These are phyloP conservation scores for Alauda arvensis DNA, from an alignment of 2,797 vertebrate genomes.

Conservation along the genomic window DNA sequence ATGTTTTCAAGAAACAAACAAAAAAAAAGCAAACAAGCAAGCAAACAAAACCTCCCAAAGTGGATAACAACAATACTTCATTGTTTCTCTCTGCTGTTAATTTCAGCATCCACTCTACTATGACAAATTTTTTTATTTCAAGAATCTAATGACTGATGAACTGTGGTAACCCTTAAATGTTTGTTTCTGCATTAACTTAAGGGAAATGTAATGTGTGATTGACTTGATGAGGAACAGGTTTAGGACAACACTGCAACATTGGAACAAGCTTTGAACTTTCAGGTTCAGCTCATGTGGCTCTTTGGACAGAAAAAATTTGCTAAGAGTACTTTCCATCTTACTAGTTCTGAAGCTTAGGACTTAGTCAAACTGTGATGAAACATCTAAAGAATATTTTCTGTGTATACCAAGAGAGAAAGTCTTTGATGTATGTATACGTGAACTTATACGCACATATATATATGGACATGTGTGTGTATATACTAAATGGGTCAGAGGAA, in stretches of 20 bases:
- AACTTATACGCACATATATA: background rate
- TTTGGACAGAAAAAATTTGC: background rate
- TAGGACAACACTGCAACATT: no score
- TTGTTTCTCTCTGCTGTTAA: background rate
- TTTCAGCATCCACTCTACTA: background rate
- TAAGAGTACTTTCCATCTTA: background rate
- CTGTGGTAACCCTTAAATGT: background rate
- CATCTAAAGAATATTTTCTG: background rate
- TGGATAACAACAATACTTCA: background rate
- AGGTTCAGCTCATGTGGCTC: background rate
- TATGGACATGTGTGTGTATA: rapidly evolving
- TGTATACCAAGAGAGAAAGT: rapidly evolving
- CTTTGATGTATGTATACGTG: background rate
- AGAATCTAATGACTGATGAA: background rate
- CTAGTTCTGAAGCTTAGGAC: background rate
- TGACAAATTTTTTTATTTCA: background rate
- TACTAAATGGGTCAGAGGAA: background rate
- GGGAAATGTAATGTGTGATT: background rate
- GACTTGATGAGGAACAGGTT: no score
- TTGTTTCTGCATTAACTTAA: background rate
- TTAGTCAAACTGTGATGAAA: background rate
- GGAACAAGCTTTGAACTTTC: background rate
- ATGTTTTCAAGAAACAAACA: background rate
- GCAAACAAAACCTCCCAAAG: background rate
- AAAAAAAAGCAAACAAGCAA: rapidly evolving